These are phyloP conservation scores for Phalera bucephala DNA, from an alignment of 2,888 invertebrate species.

Conservation along the genomic window DNA sequence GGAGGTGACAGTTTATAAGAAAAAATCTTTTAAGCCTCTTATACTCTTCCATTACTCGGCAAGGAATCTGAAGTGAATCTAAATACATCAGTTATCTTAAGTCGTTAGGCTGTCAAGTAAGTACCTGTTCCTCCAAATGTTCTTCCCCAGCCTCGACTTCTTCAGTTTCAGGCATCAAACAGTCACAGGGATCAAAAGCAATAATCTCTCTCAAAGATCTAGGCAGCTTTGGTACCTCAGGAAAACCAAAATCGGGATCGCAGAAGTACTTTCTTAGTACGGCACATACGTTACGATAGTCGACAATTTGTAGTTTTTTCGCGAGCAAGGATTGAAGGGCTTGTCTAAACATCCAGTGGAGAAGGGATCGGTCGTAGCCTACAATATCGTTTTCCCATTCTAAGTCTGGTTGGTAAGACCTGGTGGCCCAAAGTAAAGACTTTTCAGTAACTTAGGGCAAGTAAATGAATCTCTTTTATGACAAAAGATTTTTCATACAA, in stretches of 20 bases:
- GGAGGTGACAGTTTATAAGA: too few species aligned
- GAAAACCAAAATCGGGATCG: constrained; percentile 69
- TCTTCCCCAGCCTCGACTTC: constrained; percentile 43
- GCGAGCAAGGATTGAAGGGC: constrained; percentile 54
- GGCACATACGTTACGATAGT: constrained; percentile 40
- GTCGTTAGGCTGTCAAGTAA: too few species aligned
- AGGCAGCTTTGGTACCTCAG: constrained; percentile 43
- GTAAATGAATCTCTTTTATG: too few species aligned
- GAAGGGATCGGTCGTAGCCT: constrained; percentile 47
- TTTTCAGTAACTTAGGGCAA: too few species aligned
- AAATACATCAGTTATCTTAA: too few species aligned
- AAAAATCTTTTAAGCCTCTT: too few species aligned
- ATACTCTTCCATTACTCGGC: too few species aligned
- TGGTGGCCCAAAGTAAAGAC: constrained; percentile 27
- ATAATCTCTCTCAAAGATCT: constrained; percentile 44
- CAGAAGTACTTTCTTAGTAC: constrained; percentile 54
- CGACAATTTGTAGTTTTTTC: constrained; percentile 40
- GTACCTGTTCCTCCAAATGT: constrained; percentile 42
- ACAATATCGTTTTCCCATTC: constrained; percentile 54
- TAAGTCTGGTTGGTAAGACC: constrained; percentile 68
- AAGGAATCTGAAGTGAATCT: too few species aligned
- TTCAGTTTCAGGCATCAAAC: constrained; percentile 52
- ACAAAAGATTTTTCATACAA: too few species aligned
- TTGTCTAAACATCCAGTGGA: constrained; percentile 74
- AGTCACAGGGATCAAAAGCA: constrained; percentile 59